Evolutionary conservation across 2,113 vertebrate species (phyloP).

Genomic region (Terrapene triunguis): DNA sequence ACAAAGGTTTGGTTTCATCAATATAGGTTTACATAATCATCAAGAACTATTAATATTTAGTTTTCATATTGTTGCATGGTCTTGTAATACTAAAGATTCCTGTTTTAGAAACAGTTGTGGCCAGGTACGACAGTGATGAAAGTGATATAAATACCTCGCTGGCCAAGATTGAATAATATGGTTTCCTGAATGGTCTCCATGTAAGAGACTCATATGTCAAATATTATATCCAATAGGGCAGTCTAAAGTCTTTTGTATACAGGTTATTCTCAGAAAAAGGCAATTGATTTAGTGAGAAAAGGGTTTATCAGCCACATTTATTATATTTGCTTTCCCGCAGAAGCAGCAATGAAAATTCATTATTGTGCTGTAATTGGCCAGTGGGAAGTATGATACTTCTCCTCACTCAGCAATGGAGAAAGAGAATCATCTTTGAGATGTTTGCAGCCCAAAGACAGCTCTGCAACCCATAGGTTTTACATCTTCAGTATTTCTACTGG

Average conservation of each 20-base stretch:
- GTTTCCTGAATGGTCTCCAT: background rate
- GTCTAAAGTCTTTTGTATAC: slow-evolving; percentile 20
- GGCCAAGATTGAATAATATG: background rate
- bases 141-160: background rate
- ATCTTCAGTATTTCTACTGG: background rate
- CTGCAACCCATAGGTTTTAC: background rate
- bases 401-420: background rate
- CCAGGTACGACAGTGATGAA: background rate
- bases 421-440: background rate
- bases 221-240: background rate
- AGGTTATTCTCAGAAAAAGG: slow-evolving; percentile 2
- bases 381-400: background rate
- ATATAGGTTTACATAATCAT: background rate
- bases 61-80: background rate
- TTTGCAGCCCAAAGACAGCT: background rate
- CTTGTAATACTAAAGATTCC: background rate
- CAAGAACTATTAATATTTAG: background rate
- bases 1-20: background rate
- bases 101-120: background rate
- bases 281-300: too few species aligned
- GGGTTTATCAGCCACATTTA: slow-evolving; percentile 5
- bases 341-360: slow-evolving; percentile 38
- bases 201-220: background rate
- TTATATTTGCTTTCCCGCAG: slow-evolving; percentile 10
- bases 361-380: slow-evolving; percentile 9